Base-by-base conservation (phyloP, 2,888 invertebrate species). In the Adineta ricciae region DNA sequence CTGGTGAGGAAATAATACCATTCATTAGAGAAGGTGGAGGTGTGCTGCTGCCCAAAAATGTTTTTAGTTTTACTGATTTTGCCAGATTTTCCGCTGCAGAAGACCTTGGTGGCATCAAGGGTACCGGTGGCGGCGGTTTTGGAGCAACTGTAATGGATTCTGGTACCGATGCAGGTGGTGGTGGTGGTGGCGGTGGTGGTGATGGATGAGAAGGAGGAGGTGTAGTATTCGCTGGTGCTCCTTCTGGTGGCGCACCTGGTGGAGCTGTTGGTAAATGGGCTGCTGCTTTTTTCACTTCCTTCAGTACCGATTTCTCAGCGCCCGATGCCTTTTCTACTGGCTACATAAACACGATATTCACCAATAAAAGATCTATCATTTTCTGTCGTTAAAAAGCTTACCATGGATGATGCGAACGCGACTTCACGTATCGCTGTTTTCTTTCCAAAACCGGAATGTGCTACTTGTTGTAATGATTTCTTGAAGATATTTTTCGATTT, bases 401-500 rank as follows among this genome's bases (percentile, higher is more conserved):
- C 78, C 78, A 78, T 78, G 38, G 41, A 36, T 38, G 78, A 78
- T 78, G 78, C 41, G n/a, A 78, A 78, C 24, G 21, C 24, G 2
- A 41, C 21, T 24, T 41, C 78, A 78, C 41, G 78, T 41, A 41
- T 8, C 41, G 78, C 0, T 78, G n/a, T n/a, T 7, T 78, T 78
- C 41, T 78, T 41, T 41, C 78, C 78, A 41, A 41, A 41, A 41
- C n/a, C n/a, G 3, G 24, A 41, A 78, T 78, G 38, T 3, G 41
- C 78, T 3, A 78, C n/a, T 41, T n/a, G 21, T 41, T n/a, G 24
- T 78, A 78, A 78, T 24, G 38, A n/a, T 41, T 78, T 78, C 14
- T 78, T 78, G n/a, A 78, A 78, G 38, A 14, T 78, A 78, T 78
- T 78, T 41, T 78, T 78, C 41, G 78, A 78, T 78, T 38, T 41